Evolutionary conservation across 2,797 vertebrate genomes (phyloP).

Genomic region (Spondyliosoma cantharus): DNA sequence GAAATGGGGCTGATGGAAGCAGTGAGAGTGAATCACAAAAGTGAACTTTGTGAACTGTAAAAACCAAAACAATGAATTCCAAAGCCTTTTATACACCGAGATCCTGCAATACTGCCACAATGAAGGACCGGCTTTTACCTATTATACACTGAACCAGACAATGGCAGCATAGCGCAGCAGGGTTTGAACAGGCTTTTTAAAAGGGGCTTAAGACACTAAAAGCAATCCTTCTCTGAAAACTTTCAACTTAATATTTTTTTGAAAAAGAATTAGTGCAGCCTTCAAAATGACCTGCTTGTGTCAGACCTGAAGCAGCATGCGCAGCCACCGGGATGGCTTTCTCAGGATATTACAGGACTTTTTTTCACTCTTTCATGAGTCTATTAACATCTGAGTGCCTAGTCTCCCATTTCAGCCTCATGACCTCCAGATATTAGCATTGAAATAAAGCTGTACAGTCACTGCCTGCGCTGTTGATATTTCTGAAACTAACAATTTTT

Average conservation of each 20-base stretch:
- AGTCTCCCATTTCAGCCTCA: conserved; percentile 68
- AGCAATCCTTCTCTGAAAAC: neutral
- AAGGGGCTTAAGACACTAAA: neutral
- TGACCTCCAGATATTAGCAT: conserved; percentile 74
- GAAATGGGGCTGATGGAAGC: neutral
- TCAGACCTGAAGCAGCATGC: neutral
- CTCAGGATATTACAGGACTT: conserved; percentile 44
- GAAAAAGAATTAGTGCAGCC: neutral
- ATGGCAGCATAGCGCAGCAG: too few relatives aligned
- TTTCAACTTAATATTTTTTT: neutral
- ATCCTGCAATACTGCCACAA: too few relatives aligned
- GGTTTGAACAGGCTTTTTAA: too few relatives aligned
- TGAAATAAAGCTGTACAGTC: conserved; percentile 60
- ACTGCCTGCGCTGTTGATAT: conserved; percentile 51
- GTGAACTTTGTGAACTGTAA: neutral
- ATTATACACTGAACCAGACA: too few relatives aligned
- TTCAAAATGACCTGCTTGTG: neutral
- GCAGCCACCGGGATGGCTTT: neutral
- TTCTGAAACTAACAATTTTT: conserved; percentile 36
- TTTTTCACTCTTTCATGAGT: conserved; percentile 60
- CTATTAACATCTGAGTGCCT: conserved; percentile 69
- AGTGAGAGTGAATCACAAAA: neutral
- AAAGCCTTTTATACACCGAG: neutral
- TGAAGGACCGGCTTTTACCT: too few relatives aligned
- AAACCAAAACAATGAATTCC: conserved; percentile 7